A percentile compares a stretch with the other conserved stretches of the same genome.
Conservation (phyloP, 2,797 vertebrate genomes). For the Anabas testudineus region DNA sequence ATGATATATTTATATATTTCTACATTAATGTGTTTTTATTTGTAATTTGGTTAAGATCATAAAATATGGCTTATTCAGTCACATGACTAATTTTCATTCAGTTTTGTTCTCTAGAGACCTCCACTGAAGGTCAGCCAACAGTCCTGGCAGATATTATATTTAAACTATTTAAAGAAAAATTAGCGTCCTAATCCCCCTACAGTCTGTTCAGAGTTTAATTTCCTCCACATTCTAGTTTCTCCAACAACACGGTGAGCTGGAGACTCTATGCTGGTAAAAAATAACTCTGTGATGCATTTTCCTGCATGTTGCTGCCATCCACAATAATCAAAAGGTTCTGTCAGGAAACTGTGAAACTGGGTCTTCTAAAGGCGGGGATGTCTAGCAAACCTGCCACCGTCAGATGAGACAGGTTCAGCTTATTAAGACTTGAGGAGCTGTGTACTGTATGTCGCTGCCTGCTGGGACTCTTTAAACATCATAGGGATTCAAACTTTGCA, state of each 20-base stretch:
- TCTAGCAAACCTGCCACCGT: conserved; percentile 59
- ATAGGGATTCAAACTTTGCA: conserved; percentile 6
- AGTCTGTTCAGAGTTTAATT: conserved; percentile 13
- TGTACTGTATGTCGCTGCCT: conserved; percentile 18
- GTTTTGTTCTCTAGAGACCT: neutral
- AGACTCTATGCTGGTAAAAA: conserved; percentile 10
- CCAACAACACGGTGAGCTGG: conserved; percentile 8
- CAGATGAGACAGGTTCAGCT: conserved; percentile 55
- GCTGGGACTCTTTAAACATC: conserved; percentile 34
- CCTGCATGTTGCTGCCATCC: conserved; percentile 41
- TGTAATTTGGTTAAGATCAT: neutral
- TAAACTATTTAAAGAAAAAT: conserved; percentile 6
- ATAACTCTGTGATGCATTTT: conserved; percentile 42
- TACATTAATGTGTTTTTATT: neutral
- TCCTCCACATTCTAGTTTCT: conserved; percentile 17
- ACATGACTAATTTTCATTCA: neutral
- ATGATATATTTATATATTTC: too few species aligned
- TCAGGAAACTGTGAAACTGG: conserved; percentile 69
- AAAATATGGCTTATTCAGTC: neutral
- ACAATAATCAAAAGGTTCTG: conserved; percentile 75
- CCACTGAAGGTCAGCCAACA: conserved; percentile 13
- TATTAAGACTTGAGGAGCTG: conserved; percentile 72
- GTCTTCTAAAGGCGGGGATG: conserved; percentile 35
- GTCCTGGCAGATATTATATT: conserved; percentile 1
- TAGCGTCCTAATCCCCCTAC: neutral